phyloP scores from a whole-genome alignment of 1,140 invertebrate species.

The Eulimnadia texana region DNA sequence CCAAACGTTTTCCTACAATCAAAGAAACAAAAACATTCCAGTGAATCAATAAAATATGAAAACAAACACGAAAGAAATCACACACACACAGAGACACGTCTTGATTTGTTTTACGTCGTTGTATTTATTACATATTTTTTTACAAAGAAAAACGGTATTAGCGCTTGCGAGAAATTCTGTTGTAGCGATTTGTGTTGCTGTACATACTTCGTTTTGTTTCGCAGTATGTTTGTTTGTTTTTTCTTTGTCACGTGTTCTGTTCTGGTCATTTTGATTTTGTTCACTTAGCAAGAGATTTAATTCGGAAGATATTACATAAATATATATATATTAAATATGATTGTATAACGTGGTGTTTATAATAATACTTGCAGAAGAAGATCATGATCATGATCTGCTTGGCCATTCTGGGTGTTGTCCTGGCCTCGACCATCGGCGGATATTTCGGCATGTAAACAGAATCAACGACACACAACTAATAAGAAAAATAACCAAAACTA shows the following conservation, averaged over 20 bases:
- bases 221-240: too few species aligned
- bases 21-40: conserved; percentile 4
- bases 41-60: neutral
- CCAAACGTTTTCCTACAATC: neutral
- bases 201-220: too few species aligned
- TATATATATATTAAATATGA: neutral
- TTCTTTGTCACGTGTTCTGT: too few species aligned
- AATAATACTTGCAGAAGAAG: conserved; percentile 74
- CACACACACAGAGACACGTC: neutral
- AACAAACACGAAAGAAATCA: neutral
- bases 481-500: too few species aligned
- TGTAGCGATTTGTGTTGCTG: too few species aligned
- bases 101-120: too few species aligned
- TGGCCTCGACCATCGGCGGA: conserved; percentile 55
- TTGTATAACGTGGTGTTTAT: neutral
- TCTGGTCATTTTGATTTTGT: too few species aligned
- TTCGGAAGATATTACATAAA: neutral
- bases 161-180: too few species aligned
- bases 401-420: conserved; percentile 70
- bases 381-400: conserved; percentile 97
- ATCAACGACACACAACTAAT: too few species aligned
- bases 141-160: too few species aligned
- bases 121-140: too few species aligned
- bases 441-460: conserved; percentile 40
- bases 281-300: too few species aligned